These are phyloP conservation scores for Limnephilus rhombicus DNA, from an alignment of 2,888 invertebrate species.

Conservation along the genomic window DNA sequence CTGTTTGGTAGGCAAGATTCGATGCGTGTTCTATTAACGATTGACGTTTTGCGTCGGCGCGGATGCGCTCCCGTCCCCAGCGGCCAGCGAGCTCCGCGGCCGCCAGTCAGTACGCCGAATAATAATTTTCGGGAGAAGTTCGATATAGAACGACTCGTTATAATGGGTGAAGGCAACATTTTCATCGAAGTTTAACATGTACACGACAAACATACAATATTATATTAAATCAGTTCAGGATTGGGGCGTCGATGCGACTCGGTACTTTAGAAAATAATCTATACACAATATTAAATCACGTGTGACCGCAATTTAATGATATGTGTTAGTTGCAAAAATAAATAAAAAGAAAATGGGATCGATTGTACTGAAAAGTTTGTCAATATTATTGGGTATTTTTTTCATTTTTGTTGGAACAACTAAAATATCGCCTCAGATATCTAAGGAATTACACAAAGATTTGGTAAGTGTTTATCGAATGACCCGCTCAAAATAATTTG, in stretches of 20 bases:
- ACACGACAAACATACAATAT: constrained; percentile 19
- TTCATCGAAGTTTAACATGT: constrained; percentile 45
- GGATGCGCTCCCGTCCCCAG: constrained; percentile 30
- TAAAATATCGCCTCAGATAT: constrained; percentile 93
- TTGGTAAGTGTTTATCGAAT: constrained; percentile 82
- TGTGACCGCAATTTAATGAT: constrained; percentile 33
- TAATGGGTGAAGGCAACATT: constrained; percentile 18
- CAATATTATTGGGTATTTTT: constrained; percentile 93
- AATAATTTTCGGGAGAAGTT: constrained; percentile 47
- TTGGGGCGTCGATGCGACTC: constrained; percentile 14
- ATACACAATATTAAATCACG: constrained; percentile 21
- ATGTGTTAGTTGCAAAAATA: constrained; percentile 48
- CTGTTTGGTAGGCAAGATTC: constrained; percentile 10
- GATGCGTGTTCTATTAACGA: constrained; percentile 50
- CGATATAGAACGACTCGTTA: constrained; percentile 38
- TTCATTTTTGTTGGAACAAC: constrained; percentile 96
- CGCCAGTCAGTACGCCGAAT: constrained; percentile 34
- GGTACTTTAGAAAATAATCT: constrained; percentile 3
- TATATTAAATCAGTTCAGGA: background rate
- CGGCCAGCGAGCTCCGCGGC: background rate
- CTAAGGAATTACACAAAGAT: constrained; percentile 97
- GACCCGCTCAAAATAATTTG: constrained; percentile 31
- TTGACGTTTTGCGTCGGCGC: constrained; percentile 57
- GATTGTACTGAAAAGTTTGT: constrained; percentile 93
- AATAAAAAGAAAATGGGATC: constrained; percentile 77